phyloP scores from a whole-genome alignment of 2,113 vertebrate genomes.

The Nothobranchius kuhntae region DNA sequence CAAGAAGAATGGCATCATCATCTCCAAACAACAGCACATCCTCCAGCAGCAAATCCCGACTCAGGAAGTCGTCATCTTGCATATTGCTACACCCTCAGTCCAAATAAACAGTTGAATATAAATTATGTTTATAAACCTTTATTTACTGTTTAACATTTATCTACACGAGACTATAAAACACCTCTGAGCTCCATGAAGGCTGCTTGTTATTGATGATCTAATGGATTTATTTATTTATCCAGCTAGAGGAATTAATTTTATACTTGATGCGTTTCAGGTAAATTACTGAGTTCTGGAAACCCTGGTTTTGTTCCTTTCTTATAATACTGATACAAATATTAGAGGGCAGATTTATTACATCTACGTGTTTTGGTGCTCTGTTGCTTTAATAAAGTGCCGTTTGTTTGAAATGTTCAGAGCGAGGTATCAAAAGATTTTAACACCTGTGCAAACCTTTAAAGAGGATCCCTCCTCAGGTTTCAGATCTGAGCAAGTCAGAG shows the following conservation, averaged over 20 bases:
- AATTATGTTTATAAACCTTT: constrained; percentile 32
- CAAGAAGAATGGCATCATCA: too few species aligned
- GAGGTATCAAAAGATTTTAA: constrained; percentile 7
- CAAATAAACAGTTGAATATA: constrained; percentile 36
- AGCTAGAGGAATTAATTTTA: not conserved
- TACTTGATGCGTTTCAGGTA: not conserved
- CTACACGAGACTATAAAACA: constrained; percentile 30
- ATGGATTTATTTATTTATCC: not conserved
- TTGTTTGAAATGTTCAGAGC: constrained; percentile 8
- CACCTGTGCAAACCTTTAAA: not conserved
- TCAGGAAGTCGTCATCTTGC: constrained; percentile 24
- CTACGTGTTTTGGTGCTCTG: not conserved
- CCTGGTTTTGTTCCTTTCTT: not conserved
- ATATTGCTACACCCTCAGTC: constrained; percentile 41
- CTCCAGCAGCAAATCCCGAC: constrained; percentile 18
- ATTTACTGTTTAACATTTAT: constrained; percentile 34
- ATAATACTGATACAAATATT: not conserved
- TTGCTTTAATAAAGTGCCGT: constrained; percentile 55
- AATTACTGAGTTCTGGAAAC: not conserved
- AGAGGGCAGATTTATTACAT: not conserved
- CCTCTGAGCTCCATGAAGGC: not conserved
- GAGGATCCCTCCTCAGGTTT: not conserved
- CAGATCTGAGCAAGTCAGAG: too few species aligned
- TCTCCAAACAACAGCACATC: constrained; percentile 8
- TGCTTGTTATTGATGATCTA: not conserved